Evolutionary conservation across 2,797 vertebrate species (phyloP).

Genomic region (Apogon talboti): DNA sequence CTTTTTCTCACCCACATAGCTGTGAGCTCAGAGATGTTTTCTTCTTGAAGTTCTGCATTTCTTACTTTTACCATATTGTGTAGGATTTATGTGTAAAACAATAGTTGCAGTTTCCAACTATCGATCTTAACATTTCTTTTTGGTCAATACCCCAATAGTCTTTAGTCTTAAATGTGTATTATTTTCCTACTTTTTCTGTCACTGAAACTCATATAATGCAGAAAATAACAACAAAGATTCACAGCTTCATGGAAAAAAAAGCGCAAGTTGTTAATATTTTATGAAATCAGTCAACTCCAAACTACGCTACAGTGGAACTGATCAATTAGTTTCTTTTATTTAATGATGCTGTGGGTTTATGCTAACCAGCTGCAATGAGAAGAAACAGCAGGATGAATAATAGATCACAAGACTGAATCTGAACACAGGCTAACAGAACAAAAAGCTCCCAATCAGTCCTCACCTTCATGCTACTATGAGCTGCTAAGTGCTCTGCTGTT

Average conservation of each 20-base stretch:
- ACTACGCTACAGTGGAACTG: conserved; percentile 42
- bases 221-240: conserved; percentile 17
- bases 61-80: conserved; percentile 38
- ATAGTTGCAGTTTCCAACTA: conserved; percentile 44
- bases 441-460: conserved; percentile 52
- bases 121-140: conserved; percentile 52
- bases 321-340: conserved; percentile 70
- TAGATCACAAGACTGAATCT: conserved; percentile 76
- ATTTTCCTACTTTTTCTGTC: conserved; percentile 14
- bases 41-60: conserved; percentile 52
- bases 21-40: conserved; percentile 44
- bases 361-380: conserved; percentile 67
- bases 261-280: conserved; percentile 22
- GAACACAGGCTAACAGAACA: conserved; percentile 59
- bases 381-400: conserved; percentile 80
- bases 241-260: conserved; percentile 8
- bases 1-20: conserved; percentile 49
- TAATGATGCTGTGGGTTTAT: conserved; percentile 72
- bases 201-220: conserved; percentile 25
- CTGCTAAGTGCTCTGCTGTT: conserved; percentile 53
- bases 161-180: conserved; percentile 11
- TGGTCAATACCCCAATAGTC: conserved; percentile 52
- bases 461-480: conserved; percentile 50
- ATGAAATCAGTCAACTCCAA: conserved; percentile 27
- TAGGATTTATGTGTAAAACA: conserved; percentile 51